These are phyloP conservation scores for Chlorospingus flavigularis DNA, from an alignment of 2,797 vertebrate genomes.

Conservation along the genomic window DNA sequence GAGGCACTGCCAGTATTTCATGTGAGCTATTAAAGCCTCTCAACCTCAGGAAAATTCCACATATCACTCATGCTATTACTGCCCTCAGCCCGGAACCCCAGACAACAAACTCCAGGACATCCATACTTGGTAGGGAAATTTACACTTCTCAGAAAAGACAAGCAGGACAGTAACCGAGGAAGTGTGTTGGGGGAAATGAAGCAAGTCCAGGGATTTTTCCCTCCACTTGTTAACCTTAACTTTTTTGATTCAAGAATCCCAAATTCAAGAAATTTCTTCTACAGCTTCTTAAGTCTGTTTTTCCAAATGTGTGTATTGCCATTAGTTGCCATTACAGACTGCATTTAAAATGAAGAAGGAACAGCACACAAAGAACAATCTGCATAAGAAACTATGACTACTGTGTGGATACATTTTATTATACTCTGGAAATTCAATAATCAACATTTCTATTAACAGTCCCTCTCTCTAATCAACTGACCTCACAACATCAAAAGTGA, in stretches of 20 bases:
- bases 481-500: neutral
- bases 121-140: neutral
- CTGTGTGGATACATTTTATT: neutral
- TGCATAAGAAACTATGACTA: neutral
- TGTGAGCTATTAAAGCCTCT: neutral
- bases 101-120: neutral
- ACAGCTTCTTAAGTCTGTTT: neutral
- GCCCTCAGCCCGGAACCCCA: neutral
- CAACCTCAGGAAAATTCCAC: neutral
- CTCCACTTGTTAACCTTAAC: neutral
- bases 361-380: neutral
- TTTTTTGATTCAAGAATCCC: neutral
- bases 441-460: neutral
- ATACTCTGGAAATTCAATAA: neutral
- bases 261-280: neutral
- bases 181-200: neutral
- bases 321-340: neutral
- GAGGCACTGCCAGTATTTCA: neutral
- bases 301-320: neutral
- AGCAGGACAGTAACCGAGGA: neutral
- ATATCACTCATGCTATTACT: neutral
- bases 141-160: neutral
- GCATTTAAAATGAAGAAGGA: neutral
- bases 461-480: neutral
- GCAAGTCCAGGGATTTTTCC: neutral